Base-by-base conservation (phyloP, 1,140 invertebrate genomes). In the Drosophila sucinea region DNA sequence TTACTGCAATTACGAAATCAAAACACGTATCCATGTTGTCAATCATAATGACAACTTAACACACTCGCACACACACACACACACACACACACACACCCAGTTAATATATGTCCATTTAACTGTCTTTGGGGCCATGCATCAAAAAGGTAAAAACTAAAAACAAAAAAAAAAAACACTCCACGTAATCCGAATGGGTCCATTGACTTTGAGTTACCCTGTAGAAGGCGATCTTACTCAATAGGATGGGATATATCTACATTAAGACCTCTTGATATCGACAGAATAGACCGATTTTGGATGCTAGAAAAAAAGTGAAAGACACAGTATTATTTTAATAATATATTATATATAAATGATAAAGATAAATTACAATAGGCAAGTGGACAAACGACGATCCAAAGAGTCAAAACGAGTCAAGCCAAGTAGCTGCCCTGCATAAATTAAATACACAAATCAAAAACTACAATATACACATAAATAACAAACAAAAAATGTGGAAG, bases 31-130 rank as follows among this genome's bases (percentile, higher is more conserved):
- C 67, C 75, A 58, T 10, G 57, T 74, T 78, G 76, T 78, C 76
- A 75, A 78, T 78, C 76, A 78, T 78, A 73, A 78, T 78, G 76
- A 75, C 76, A 78, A 75, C 76, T 78, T 78, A 78, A 79, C 76
- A 68, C 64, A 75, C 73, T 67, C 73, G 40, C 63, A 70, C 33
- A 63, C 71, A 58, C 60, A 69, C 73, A 63, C 30, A 63, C 63
- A 66, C 47, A 62, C 60, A 44, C 73, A 67, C 38, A 60, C 64
- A 71, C 40, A 63, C 38, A 56, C 23, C 56, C 41, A 33, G 32
- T 17, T 10, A 27, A 27, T 27, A 30, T 27, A 51, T 27, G 68
- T 41, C 41, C 67, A 35, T 67, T 57, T 56, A 54, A 7, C 11
- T 55, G 51, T 60, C 23, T 33, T 7, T 55, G 38, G 38, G 23